phyloP scores from a whole-genome alignment of 2,888 invertebrate species.

The Acanthosepion pharaonis region DNA sequence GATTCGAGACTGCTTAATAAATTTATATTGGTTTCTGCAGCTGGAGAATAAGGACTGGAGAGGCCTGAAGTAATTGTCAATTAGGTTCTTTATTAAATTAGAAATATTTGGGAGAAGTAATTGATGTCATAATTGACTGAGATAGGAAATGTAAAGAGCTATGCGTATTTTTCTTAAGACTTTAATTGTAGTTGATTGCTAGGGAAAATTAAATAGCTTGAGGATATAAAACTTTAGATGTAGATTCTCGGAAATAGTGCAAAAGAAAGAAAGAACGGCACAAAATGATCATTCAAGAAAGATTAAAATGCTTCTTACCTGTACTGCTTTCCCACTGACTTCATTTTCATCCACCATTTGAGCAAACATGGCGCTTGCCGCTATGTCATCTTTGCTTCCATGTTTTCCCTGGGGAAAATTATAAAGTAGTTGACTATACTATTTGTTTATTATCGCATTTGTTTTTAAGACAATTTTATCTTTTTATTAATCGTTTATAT shows the following conservation, averaged over 20 bases:
- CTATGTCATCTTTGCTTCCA: constrained; percentile 83
- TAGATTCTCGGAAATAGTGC: no score
- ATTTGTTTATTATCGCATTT: no score
- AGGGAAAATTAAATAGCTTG: neutral
- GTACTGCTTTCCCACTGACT: constrained; percentile 62
- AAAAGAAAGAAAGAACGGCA: no score
- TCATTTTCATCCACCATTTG: constrained; percentile 76
- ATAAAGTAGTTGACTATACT: neutral
- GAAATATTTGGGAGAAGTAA: neutral
- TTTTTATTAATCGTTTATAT: no score
- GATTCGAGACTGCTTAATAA: neutral
- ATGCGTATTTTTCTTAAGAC: neutral
- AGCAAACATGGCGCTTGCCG: constrained; percentile 79
- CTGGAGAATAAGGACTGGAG: no score
- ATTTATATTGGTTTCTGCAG: neutral
- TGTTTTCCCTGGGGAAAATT: constrained; percentile 80
- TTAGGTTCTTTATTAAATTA: neutral
- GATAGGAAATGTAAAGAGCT: neutral
- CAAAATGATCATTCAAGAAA: no score
- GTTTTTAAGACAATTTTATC: no score
- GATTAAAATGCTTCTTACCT: constrained; percentile 53
- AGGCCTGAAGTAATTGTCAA: neutral
- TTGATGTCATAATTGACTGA: neutral
- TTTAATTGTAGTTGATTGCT: neutral
- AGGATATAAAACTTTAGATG: neutral